Conservation (phyloP, 1,140 invertebrate species). For the Bombus ignitus region DNA sequence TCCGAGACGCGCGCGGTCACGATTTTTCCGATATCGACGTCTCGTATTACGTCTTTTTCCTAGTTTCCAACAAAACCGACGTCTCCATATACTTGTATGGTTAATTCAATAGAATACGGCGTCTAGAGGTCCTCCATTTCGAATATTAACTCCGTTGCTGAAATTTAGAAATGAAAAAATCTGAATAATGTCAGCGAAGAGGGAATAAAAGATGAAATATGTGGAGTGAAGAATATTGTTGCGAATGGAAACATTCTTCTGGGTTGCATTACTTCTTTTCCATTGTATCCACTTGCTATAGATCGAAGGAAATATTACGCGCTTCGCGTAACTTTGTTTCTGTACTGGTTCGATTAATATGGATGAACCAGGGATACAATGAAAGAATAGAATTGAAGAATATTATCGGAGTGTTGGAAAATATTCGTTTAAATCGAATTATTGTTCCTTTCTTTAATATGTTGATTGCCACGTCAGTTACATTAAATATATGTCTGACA, state of each 20-base stretch:
- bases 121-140: no score
- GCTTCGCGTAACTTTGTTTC: background rate
- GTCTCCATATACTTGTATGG: background rate
- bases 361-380: background rate
- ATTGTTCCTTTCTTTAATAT: no score
- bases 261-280: background rate
- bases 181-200: background rate
- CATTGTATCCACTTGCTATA: background rate
- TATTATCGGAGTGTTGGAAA: background rate
- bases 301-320: background rate
- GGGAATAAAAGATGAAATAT: background rate
- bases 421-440: no score
- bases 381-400: background rate
- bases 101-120: background rate
- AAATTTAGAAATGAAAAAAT: slow-evolving; percentile 1
- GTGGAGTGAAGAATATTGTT: background rate
- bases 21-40: slow-evolving; percentile 20
- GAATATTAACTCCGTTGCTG: background rate
- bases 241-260: background rate
- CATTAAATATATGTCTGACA: no score
- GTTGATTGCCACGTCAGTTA: no score
- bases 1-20: background rate
- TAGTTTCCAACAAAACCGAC: background rate
- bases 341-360: background rate
- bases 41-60: background rate